Percentiles rank a stretch among this genome's conserved stretches.
These are phyloP conservation scores for Holothuria leucospilota DNA, from an alignment of 53 echinoderm and acorn worm species.

Conservation along the genomic window DNA sequence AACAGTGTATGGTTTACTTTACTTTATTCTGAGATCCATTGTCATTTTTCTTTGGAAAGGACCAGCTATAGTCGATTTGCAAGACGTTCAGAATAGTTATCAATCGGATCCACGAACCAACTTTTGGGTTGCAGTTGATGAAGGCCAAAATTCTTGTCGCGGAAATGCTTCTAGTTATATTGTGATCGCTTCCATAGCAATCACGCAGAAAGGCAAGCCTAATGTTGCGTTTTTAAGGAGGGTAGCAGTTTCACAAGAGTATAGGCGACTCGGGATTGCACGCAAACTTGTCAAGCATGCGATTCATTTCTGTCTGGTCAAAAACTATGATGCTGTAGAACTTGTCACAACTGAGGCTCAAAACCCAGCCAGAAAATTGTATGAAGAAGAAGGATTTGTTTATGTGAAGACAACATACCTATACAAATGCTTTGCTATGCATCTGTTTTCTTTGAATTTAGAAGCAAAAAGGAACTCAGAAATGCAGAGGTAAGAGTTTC, in stretches of 20 bases:
- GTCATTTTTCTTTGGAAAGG: conserved; percentile 19
- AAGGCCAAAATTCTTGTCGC: background rate
- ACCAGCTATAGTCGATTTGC: conserved; percentile 14
- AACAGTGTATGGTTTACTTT: conserved; percentile 9
- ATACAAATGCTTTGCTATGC: conserved; percentile 42
- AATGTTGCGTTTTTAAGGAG: conserved; percentile 23
- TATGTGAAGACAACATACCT: conserved; percentile 26
- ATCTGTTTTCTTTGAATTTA: conserved; percentile 8
- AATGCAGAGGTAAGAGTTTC: too few species aligned
- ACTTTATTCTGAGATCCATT: conserved; percentile 9
- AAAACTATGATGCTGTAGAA: conserved; percentile 40
- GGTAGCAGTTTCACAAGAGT: conserved; percentile 26
- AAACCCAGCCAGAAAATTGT: conserved; percentile 32
- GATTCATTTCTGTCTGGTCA: background rate
- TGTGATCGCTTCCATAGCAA: conserved; percentile 29
- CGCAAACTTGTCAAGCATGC: conserved; percentile 35
- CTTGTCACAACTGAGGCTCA: conserved; percentile 39
- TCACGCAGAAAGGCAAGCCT: conserved; percentile 22
- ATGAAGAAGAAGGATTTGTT: conserved; percentile 40
- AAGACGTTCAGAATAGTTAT: conserved; percentile 13
- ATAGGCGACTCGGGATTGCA: conserved; percentile 33
- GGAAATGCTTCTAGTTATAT: too few species aligned
- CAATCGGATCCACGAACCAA: conserved; percentile 30
- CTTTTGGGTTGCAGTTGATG: conserved; percentile 40
- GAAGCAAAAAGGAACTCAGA: too few species aligned